Base-by-base conservation (phyloP, 1,140 invertebrate species). In the Zaprionus inermis region DNA sequence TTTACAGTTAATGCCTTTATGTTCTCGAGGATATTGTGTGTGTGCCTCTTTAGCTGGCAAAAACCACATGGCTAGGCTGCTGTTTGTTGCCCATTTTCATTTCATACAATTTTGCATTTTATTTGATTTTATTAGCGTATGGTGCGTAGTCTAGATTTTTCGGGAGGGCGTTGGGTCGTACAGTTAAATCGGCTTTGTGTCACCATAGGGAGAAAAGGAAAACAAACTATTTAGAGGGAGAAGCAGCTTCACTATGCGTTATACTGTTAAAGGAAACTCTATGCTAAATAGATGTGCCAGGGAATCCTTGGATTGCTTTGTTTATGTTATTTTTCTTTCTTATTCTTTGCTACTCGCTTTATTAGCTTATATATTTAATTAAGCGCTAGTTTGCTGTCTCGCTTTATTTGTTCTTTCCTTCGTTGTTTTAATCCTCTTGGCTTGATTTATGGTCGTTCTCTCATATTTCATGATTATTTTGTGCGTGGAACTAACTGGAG, bases 1-100 rank as follows among this genome's bases (percentile, higher is more conserved):
- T 88, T 89, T 84, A 89, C 80, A 84, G 84, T 80, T 84, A 89
- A 88, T 89, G 84, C 84, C 80, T 76, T 84, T 80, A 89, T 88
- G 80, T 89, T 59, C 77, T 81, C 71, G 49, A 88, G 80, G 80
- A 88, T 76, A n/a, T n/a, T n/a, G n/a, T n/a, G n/a, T n/a, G n/a
- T n/a, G n/a, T n/a, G n/a, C 5, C 24, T 1, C 78, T 61, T 85
- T 76, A 28, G 24, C 24, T 28, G 5, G 5, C 24, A 28, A 28
- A 28, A 61, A 38, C 36, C 46, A 65, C 60, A 5, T 24, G 58
- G 52, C 57, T 28, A 5, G 24, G 1, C 24, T 28, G 24, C 41
- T n/a, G 10, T 41, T 5, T 34, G n/a, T 30, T 36, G 22, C 51
- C 66, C 71, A 79, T 66, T 59, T 44, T 71, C 61, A 52, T 72